phyloP scores from a whole-genome alignment of 2,113 vertebrate genomes.

The Phalacrocorax carbo region DNA sequence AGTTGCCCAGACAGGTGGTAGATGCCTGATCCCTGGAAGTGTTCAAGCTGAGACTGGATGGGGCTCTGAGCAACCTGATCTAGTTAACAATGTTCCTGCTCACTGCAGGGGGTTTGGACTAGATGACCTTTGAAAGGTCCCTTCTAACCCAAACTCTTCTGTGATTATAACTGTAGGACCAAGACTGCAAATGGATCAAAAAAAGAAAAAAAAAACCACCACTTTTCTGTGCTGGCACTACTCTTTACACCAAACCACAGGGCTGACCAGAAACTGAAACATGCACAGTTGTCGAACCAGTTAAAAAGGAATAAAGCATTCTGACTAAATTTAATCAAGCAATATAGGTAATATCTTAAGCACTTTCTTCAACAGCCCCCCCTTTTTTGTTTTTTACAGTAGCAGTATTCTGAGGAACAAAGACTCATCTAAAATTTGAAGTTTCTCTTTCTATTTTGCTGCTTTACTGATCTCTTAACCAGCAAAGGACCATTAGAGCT shows the following conservation, averaged over 20 bases:
- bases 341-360: background rate
- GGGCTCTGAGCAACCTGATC: too few relatives aligned
- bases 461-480: conserved; percentile 34
- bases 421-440: background rate
- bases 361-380: background rate
- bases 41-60: too few relatives aligned
- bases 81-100: too few relatives aligned
- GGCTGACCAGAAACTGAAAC: background rate
- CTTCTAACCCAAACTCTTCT: too few relatives aligned
- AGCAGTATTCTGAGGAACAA: background rate
- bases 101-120: too few relatives aligned
- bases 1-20: too few relatives aligned
- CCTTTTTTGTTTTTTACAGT: too few relatives aligned
- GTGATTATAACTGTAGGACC: background rate
- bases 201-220: too few relatives aligned
- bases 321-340: background rate
- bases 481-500: conserved; percentile 44
- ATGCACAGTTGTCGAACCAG: background rate
- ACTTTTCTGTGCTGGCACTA: background rate
- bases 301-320: background rate
- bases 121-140: too few relatives aligned
- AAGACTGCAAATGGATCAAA: background rate
- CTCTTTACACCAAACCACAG: background rate
- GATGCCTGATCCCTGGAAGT: too few relatives aligned
- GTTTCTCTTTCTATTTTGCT: background rate